Evolutionary conservation across 2,888 invertebrate species (phyloP), one percentile per base, ranked within the genome.

Genomic region (Helleia helle): DNA sequence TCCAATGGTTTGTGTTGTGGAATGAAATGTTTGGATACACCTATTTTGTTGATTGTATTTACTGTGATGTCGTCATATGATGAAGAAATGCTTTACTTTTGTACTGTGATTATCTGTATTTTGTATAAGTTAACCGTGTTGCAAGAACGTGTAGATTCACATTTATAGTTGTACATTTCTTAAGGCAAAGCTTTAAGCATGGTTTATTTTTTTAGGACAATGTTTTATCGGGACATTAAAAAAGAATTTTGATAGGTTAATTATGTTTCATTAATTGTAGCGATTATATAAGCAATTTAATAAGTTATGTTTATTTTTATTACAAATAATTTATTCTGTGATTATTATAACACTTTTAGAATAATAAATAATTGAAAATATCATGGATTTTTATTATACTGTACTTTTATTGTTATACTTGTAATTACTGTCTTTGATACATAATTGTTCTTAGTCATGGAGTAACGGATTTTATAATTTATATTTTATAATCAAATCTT

Each of bases 81-180:
- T 70, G 67, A 72, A 69, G 72, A 71, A 63, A 74, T 76, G 83
- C 79, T 83, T 83, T 83, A 81, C 75, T 81, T 75, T 77, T 79
- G 71, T 79, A 80, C 81, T 81, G 83, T 81, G 81, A 81, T 81
- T 74, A 75, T 62, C 62, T 74, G 68, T 68, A 47, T 68, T 65
- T 59, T 71, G 66, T 66, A 61, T 66, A 60, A 60, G 67, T 65
- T 65, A 73, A 67, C 70, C 67, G 65, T 69, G 66, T 74, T 65
- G 56, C 59, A 54, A 62, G 62, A 58, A 67, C 58, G 30, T 39
- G 40, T 44, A 34, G 34, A 34, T 34, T 34, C 22, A 40, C 36
- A 42, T 46, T 42, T 25, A 38, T 25, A 43, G 40, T 38, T 36
- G 31, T 43, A 40, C 36, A 45, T 39, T 42, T 42, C 36, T 36